Percentiles rank a stretch among this genome's conserved stretches.
These are phyloP conservation scores for Rhogogaster chlorosoma DNA, from an alignment of 2,888 invertebrate species.

Conservation along the genomic window DNA sequence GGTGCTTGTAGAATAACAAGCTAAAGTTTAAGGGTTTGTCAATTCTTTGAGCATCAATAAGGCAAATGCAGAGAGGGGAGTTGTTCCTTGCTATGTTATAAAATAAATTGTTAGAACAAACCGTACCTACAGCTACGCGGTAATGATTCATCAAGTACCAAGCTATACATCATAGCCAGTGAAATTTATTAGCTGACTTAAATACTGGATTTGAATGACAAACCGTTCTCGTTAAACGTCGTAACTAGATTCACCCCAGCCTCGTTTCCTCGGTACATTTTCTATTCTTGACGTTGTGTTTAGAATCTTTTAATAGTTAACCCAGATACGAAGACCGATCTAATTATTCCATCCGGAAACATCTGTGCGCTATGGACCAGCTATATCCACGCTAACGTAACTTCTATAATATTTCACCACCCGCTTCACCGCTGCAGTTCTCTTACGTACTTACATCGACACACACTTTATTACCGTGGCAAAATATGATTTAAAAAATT, in stretches of 20 bases:
- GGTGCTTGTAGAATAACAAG: neutral
- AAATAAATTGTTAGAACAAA: conserved; percentile 33
- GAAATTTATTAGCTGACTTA: conserved; percentile 14
- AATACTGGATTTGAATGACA: conserved; percentile 40
- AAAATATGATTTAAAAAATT: conserved; percentile 42
- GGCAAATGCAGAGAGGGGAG: neutral
- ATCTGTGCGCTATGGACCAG: conserved; percentile 36
- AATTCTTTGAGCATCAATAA: neutral
- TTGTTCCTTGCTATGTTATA: conserved; percentile 2
- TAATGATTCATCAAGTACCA: neutral
- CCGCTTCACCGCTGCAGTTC: neutral
- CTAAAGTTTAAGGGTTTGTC: neutral
- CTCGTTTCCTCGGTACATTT: conserved; percentile 46
- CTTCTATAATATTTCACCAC: neutral
- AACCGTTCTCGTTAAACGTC: conserved; percentile 59
- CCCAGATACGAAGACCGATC: conserved; percentile 50
- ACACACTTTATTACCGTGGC: conserved; percentile 10
- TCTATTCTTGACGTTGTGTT: conserved; percentile 55
- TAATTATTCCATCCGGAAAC: conserved; percentile 56
- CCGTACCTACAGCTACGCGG: neutral
- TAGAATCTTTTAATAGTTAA: conserved; percentile 58
- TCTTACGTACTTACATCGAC: neutral
- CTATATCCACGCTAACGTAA: neutral
- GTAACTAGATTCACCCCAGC: conserved; percentile 45
- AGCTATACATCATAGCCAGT: neutral